Evolutionary conservation across 1,140 invertebrate species (phyloP).

Genomic region (Sesamia nonagrioides): DNA sequence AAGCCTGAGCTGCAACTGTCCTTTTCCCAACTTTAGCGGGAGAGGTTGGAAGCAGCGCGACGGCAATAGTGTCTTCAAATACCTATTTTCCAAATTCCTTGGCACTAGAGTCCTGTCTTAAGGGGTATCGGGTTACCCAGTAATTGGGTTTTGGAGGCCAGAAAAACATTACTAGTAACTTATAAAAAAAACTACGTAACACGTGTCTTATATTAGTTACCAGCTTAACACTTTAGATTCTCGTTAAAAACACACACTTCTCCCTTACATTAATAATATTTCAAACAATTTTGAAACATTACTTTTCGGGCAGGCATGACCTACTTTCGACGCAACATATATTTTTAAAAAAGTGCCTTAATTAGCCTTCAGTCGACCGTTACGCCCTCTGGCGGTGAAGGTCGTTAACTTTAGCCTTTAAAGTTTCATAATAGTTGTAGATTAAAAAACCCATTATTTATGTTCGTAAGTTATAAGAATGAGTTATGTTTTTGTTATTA

Average conservation of each 20-base stretch:
- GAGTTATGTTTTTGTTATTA: background rate
- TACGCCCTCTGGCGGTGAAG: conserved; percentile 32
- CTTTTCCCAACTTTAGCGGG: too few relatives aligned
- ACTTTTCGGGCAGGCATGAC: conserved; percentile 11
- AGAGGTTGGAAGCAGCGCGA: too few relatives aligned
- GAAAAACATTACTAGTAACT: too few relatives aligned
- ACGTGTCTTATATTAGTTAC: background rate
- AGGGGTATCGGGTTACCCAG: too few relatives aligned
- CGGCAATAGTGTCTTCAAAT: too few relatives aligned
- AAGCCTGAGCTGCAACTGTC: too few relatives aligned
- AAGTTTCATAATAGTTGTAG: conserved; percentile 17
- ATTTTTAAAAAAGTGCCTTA: conserved; percentile 39
- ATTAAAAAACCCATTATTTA: too few relatives aligned
- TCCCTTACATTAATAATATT: conserved; percentile 15
- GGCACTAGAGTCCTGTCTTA: too few relatives aligned
- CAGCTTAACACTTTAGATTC: conserved; percentile 5
- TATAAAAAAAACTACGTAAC: too few relatives aligned
- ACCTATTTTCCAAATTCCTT: too few relatives aligned
- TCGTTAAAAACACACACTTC: conserved; percentile 1
- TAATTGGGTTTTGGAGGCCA: background rate
- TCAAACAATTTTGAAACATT: conserved; percentile 17
- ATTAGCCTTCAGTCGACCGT: conserved; percentile 22
- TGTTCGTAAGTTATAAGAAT: conserved; percentile 5
- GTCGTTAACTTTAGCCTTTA: conserved; percentile 27
- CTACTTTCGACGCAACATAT: conserved; percentile 18